These are phyloP conservation scores for Pica pica DNA, from an alignment of 2,113 vertebrate species.

Conservation along the genomic window DNA sequence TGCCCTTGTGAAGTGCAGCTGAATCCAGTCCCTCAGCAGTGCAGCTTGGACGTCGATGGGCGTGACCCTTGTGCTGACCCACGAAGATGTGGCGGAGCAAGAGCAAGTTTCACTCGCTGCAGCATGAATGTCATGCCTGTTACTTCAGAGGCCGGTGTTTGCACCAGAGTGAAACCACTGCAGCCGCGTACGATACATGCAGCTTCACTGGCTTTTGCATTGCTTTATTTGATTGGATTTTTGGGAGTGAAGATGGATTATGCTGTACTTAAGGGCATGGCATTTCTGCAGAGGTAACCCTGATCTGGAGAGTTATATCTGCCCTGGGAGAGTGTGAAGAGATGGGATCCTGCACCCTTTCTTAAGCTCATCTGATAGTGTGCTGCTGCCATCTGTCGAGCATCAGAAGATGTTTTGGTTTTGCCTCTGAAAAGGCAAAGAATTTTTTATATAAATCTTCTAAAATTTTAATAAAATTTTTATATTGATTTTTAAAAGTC, in stretches of 20 bases:
- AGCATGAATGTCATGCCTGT: rapidly evolving
- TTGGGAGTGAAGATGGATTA: background rate
- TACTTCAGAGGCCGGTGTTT: background rate
- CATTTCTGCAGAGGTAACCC: background rate
- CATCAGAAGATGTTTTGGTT: background rate
- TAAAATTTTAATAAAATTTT: constrained; percentile 47
- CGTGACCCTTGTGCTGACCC: background rate
- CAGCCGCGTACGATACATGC: background rate
- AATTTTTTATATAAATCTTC: background rate
- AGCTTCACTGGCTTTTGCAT: constrained; percentile 1
- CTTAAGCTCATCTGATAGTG: constrained; percentile 5
- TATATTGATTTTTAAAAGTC: constrained; percentile 5
- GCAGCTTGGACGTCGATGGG: background rate
- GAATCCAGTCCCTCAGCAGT: background rate
- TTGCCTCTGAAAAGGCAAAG: constrained; percentile 6
- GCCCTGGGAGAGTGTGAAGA: background rate
- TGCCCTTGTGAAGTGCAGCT: background rate
- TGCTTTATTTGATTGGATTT: background rate
- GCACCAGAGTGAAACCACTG: background rate
- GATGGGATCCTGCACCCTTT: background rate
- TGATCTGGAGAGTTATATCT: background rate
- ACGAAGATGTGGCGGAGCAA: rapidly evolving
- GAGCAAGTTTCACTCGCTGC: background rate
- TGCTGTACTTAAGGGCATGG: background rate
- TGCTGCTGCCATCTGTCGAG: constrained; percentile 55